Evolutionary conservation across 2,113 vertebrate species (phyloP), one percentile per base, ranked within the genome.

Genomic region (Nothobranchius kuhntae): DNA sequence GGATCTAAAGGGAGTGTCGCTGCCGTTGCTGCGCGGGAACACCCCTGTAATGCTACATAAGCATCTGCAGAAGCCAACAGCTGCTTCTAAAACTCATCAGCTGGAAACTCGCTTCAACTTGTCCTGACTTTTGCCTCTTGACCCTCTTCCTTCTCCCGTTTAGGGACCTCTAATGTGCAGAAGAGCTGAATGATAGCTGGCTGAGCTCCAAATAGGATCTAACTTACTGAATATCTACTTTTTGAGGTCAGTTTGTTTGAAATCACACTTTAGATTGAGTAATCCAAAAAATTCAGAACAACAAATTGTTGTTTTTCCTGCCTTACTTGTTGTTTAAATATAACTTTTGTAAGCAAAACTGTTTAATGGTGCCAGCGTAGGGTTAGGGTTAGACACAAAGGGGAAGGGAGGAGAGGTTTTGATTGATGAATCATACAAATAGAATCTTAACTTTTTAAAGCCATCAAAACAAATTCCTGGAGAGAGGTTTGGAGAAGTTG

Each of bases 71-170:
- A 30, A 30, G 30, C 71, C 84, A 88, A 91, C 69, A 87, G 73
- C 54, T 35, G 61, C 70, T 55, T 67, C 21, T 71, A 71, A 76
- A 86, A 71, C 62, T 57, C 56, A 63, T 75, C 75, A 69, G 84
- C 75, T 53, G 30, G 30, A 30, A 30, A 30, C 1, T 45, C 53
- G 70, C 72, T 58, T 84, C 26, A 66, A 48, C 75, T 57, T 76
- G 61, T 64, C 38, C 26, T 53, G n/a, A 42, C 61, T 53, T 51
- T 17, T 12, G 7, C 45, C 14, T 21, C 30, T 61, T 24, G 17
- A 9, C 14, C 21, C 51, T n/a, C 11, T 6, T 45, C 21, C 21
- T 21, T 2, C 3, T 46, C 3, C 21, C 6, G 6, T 15, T 30
- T 6, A 42, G n/a, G 40, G n/a, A 40, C 13, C 15, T 3, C 4